Conservation (phyloP, 1,140 invertebrate genomes). For the Zaprionus gabonicus region DNA sequence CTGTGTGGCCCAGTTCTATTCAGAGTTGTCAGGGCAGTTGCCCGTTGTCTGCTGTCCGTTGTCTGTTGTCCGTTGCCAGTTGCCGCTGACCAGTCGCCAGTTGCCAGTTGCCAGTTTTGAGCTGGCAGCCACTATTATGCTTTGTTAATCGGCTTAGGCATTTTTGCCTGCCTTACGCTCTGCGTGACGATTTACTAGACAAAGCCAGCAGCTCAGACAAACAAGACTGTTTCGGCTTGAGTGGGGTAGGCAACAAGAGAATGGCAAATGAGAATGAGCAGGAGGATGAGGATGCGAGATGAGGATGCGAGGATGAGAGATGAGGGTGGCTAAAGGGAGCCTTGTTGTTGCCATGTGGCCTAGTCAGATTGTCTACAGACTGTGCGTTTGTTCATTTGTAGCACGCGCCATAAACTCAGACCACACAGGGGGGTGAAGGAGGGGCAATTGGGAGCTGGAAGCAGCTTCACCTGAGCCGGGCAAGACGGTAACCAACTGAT, state of each 20-base stretch:
- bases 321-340: not conserved
- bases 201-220: constrained; percentile 69
- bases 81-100: constrained; percentile 14
- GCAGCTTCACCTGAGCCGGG: constrained; percentile 29
- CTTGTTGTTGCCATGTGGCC: constrained; percentile 55
- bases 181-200: constrained; percentile 43
- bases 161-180: constrained; percentile 57
- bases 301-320: not conserved
- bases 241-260: not conserved
- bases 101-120: constrained; percentile 18
- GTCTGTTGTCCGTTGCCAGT: not conserved
- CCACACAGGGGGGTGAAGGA: constrained; percentile 13
- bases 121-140: constrained; percentile 63
- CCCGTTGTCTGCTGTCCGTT: constrained; percentile 1
- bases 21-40: constrained; percentile 48
- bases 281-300: not conserved
- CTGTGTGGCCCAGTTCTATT: constrained; percentile 5
- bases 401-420: constrained; percentile 63
- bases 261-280: not conserved
- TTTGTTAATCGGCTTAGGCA: constrained; percentile 78
- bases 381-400: constrained; percentile 71
- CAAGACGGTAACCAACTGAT: constrained; percentile 42
- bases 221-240: constrained; percentile 45
- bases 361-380: constrained; percentile 28
- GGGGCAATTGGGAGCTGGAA: not conserved